phyloP scores from a whole-genome alignment of 2,113 vertebrate species.

The Plecturocebus donacophilus region DNA sequence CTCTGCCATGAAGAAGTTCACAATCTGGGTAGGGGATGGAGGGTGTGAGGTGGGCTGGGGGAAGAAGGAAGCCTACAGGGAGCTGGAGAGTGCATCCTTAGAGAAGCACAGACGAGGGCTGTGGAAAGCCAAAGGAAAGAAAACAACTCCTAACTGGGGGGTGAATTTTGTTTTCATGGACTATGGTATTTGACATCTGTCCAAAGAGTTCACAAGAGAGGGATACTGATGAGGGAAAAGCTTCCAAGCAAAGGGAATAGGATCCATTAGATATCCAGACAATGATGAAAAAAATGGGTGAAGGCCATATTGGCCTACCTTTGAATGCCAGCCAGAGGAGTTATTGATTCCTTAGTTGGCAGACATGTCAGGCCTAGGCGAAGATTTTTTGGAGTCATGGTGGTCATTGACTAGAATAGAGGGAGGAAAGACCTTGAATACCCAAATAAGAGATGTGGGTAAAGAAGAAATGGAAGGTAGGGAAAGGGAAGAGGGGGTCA shows the following conservation, averaged over 20 bases:
- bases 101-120: neutral
- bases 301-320: neutral
- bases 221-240: neutral
- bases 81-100: neutral
- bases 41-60: neutral
- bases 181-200: neutral
- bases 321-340: neutral
- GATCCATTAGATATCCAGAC: neutral
- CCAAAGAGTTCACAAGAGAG: neutral
- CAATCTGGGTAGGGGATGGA: accelerated
- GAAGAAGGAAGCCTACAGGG: no score
- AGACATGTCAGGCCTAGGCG: neutral
- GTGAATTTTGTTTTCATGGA: accelerated
- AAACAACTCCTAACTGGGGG: neutral
- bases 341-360: neutral
- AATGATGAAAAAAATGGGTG: neutral
- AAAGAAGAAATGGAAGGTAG: neutral
- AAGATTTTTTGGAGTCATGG: neutral
- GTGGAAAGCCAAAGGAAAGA: neutral
- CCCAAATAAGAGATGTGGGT: neutral
- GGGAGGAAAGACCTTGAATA: neutral
- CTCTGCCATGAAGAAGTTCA: neutral
- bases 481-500: neutral
- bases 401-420: neutral
- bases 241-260: neutral